A percentile compares a stretch with the other conserved stretches of the same genome.
Conservation (phyloP, 2,888 invertebrate genomes). For the Drosophila yooni region DNA sequence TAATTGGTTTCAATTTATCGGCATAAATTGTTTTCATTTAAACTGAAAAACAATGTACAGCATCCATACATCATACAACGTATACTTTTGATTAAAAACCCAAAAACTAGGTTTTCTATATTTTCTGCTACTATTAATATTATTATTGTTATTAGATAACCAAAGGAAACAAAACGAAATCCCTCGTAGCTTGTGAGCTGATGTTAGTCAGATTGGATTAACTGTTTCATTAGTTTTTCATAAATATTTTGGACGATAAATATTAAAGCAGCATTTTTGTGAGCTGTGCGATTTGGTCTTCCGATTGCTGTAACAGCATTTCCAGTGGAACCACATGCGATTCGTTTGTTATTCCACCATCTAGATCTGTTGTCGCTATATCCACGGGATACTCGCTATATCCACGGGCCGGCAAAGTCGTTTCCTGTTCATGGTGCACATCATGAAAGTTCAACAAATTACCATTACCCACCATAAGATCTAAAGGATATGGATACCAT, state of each 20-base stretch:
- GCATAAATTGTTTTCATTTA: slow-evolving; percentile 72
- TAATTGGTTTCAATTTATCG: slow-evolving; percentile 72
- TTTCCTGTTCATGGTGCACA: too few relatives aligned
- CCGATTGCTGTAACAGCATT: slow-evolving; percentile 2
- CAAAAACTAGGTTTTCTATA: background rate
- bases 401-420: too few relatives aligned
- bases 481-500: too few relatives aligned
- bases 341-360: too few relatives aligned
- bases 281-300: background rate
- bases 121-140: background rate
- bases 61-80: background rate
- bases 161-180: background rate
- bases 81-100: background rate
- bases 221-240: background rate
- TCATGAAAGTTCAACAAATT: too few relatives aligned
- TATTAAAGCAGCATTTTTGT: background rate
- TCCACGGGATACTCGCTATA: too few relatives aligned
- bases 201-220: background rate
- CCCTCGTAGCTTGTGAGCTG: background rate
- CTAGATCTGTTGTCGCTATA: too few relatives aligned
- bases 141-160: background rate
- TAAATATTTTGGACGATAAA: background rate
- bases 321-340: background rate
- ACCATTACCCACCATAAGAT: too few relatives aligned
- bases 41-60: slow-evolving; percentile 32